Percentiles rank a stretch among this genome's conserved stretches.
Conservation (phyloP, 2,888 invertebrate genomes). For the Orchesella flavescens region DNA sequence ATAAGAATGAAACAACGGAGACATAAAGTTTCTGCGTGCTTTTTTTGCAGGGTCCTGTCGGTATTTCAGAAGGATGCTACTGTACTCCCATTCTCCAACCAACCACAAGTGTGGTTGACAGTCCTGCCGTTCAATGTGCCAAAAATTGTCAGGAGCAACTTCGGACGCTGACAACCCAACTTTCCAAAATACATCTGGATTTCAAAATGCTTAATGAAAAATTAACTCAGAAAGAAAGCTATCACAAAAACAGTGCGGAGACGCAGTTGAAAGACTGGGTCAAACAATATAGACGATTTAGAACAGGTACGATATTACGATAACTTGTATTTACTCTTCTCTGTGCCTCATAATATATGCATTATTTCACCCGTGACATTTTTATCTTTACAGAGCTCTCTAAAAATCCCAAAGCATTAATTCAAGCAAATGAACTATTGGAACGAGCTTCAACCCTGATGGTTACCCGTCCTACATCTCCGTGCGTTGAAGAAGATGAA, state of each 20-base stretch:
- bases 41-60: conserved; percentile 84
- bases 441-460: conserved; percentile 68
- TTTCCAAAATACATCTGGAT: conserved; percentile 70
- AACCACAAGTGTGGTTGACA: conserved; percentile 68
- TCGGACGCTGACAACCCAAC: conserved; percentile 65
- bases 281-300: conserved; percentile 69
- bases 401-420: conserved; percentile 68
- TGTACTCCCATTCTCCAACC: conserved; percentile 88
- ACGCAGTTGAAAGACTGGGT: conserved; percentile 70
- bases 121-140: conserved; percentile 65
- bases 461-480: conserved; percentile 67
- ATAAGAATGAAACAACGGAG: conserved; percentile 10
- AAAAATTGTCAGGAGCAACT: conserved; percentile 69
- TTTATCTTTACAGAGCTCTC: conserved; percentile 58
- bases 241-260: conserved; percentile 63
- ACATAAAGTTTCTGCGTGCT: too few relatives aligned
- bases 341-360: too few relatives aligned
- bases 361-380: background rate
- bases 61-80: conserved; percentile 92
- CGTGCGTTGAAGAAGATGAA: conserved; percentile 60
- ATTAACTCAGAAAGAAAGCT: conserved; percentile 64
- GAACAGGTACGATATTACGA: conserved; percentile 68
- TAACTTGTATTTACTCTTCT: background rate
- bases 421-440: conserved; percentile 68
- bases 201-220: conserved; percentile 70